A percentile compares a stretch with the other conserved stretches of the same genome.
Evolutionary conservation across 2,113 vertebrate genomes (phyloP).

Genomic region (Paratilapia polleni): DNA sequence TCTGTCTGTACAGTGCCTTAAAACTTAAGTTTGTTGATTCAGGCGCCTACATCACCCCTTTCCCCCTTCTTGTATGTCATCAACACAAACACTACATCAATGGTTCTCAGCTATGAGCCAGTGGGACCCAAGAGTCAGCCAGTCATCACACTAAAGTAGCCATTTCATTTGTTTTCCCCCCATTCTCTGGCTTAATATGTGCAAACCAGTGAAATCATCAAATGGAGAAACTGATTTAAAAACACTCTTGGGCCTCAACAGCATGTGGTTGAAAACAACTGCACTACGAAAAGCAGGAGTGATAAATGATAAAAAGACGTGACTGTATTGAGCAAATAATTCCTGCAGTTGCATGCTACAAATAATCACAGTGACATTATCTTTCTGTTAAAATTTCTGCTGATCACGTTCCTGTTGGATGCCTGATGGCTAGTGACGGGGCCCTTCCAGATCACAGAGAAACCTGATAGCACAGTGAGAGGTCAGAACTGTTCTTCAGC

Average conservation of each 20-base stretch:
- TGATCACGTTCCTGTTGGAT: conserved; percentile 41
- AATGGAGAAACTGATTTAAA: neutral
- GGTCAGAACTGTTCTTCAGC: conserved; percentile 36
- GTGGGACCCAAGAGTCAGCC: conserved; percentile 34
- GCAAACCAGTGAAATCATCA: conserved; percentile 36
- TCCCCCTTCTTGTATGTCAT: conserved; percentile 3
- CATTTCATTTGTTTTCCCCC: neutral
- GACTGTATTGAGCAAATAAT: conserved; percentile 39
- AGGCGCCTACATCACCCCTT: conserved; percentile 68
- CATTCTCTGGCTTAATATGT: conserved; percentile 35
- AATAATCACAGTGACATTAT: conserved; percentile 80
- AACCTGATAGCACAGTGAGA: conserved; percentile 42
- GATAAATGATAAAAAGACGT: conserved; percentile 25
- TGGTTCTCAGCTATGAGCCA: conserved; percentile 46
- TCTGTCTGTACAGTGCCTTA: conserved; percentile 34
- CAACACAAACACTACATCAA: conserved; percentile 58
- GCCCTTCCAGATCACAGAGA: conserved; percentile 56
- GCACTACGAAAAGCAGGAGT: conserved; percentile 50
- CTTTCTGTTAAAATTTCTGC: conserved; percentile 61
- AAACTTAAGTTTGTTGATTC: conserved; percentile 10
- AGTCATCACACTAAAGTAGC: neutral
- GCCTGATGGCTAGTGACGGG: conserved; percentile 43
- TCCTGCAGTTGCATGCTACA: conserved; percentile 77
- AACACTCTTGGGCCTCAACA: conserved; percentile 21
- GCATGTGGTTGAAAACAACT: conserved; percentile 44